A percentile compares a stretch with the other conserved stretches of the same genome.
Evolutionary conservation across 2,797 vertebrate genomes (phyloP).

Genomic region (Sebastes kiyomatsui): DNA sequence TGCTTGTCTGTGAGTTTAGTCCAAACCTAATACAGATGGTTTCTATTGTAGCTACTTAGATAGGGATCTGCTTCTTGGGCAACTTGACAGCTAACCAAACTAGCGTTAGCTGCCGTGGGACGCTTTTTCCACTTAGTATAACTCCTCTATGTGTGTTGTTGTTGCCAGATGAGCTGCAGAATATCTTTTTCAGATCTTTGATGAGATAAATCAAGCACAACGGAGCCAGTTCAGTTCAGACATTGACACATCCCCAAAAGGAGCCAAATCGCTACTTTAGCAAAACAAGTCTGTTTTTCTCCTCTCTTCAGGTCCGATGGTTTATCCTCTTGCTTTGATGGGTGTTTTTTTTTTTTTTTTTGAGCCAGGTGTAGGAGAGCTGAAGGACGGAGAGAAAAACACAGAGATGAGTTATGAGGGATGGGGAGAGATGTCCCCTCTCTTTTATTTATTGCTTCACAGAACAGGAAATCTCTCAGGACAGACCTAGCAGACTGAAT

Average conservation of each 20-base stretch:
- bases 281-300: slow-evolving; percentile 70
- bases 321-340: slow-evolving; percentile 11
- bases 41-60: neutral
- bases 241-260: slow-evolving; percentile 30
- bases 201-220: neutral
- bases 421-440: neutral
- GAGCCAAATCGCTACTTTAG: slow-evolving; percentile 32
- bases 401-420: neutral
- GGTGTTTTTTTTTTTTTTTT: neutral
- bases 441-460: neutral
- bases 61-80: neutral
- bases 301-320: slow-evolving; percentile 26
- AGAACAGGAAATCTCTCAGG: neutral
- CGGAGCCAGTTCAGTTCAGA: slow-evolving; percentile 30
- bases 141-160: neutral
- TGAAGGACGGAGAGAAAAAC: neutral
- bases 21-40: neutral
- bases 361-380: slow-evolving; percentile 21
- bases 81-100: neutral
- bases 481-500: neutral
- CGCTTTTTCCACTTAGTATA: neutral
- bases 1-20: no score
- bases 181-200: slow-evolving; percentile 38
- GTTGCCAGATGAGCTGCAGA: slow-evolving; percentile 32
- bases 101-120: neutral